Evolutionary conservation across 2,888 invertebrate genomes (phyloP).

Genomic region (Uropetala carovei): DNA sequence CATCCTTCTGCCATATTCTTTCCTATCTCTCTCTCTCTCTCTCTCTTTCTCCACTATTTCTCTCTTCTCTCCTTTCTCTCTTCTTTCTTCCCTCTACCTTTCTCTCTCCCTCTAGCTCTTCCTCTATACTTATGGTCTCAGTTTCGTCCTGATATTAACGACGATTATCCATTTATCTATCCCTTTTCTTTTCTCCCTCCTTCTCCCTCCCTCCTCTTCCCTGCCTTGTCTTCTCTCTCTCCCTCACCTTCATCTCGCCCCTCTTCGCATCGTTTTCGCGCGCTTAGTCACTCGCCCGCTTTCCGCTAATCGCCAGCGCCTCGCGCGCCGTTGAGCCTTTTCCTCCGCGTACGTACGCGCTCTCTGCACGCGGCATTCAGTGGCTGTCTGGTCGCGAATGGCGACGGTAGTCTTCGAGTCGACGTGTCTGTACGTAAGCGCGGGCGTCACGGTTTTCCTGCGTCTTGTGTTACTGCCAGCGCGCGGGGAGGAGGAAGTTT

Average conservation of each 20-base stretch:
- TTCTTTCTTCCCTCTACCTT: slow-evolving; percentile 65
- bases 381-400: too few relatives aligned
- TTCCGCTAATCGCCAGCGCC: slow-evolving; percentile 3
- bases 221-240: background rate
- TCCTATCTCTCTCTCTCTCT: background rate
- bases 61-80: slow-evolving; percentile 56
- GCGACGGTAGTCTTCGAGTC: too few relatives aligned
- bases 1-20: background rate
- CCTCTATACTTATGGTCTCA: background rate
- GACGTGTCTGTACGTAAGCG: too few relatives aligned
- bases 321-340: background rate
- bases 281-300: background rate
- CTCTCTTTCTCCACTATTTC: slow-evolving; percentile 37
- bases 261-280: slow-evolving; percentile 5
- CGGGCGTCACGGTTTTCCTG: too few relatives aligned
- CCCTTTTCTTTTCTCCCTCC: slow-evolving; percentile 66
- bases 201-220: slow-evolving; percentile 9
- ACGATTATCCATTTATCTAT: background rate
- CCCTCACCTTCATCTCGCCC: background rate
- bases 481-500: too few relatives aligned
- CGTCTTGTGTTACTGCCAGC: too few relatives aligned
- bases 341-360: background rate
- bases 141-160: background rate
- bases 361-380: too few relatives aligned
- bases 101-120: background rate